Conservation (phyloP, 2,888 invertebrate genomes). For the Glomeris marginata region DNA sequence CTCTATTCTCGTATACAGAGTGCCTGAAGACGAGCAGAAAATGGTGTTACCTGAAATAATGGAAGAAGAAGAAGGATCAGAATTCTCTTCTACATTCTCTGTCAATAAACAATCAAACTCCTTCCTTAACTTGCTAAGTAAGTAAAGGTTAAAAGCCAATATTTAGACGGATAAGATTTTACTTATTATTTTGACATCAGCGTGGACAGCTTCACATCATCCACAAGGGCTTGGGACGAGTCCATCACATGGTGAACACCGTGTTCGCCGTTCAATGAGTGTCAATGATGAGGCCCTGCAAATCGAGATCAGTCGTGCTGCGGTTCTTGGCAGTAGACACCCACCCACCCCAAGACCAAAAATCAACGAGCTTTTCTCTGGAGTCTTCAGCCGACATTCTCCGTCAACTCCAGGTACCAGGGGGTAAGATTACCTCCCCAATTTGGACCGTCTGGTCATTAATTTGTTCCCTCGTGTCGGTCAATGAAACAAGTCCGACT, state of each 20-base stretch:
- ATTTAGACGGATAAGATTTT: background rate
- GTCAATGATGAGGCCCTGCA: no score
- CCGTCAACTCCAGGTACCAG: constrained; percentile 13
- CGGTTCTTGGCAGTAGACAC: background rate
- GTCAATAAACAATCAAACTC: constrained; percentile 13
- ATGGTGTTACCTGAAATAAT: constrained; percentile 40
- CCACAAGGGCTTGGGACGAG: no score
- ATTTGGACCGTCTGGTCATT: background rate
- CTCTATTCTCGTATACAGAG: constrained; percentile 25
- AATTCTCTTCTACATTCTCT: constrained; percentile 7
- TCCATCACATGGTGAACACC: no score
- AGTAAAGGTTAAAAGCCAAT: background rate
- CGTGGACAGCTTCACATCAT: no score
- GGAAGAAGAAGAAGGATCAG: constrained; percentile 35
- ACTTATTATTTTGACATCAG: background rate
- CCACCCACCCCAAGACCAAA: background rate
- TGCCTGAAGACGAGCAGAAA: constrained; percentile 39
- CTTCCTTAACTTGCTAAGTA: constrained; percentile 15
- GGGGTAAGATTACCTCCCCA: constrained; percentile 12
- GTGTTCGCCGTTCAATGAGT: no score
- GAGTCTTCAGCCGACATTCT: background rate
- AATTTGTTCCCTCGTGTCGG: background rate
- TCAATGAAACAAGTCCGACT: background rate
- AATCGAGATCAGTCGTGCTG: no score
- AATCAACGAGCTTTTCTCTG: constrained; percentile 1